phyloP scores from a whole-genome alignment of 2,797 vertebrate species.

The Lateolabrax maculatus region DNA sequence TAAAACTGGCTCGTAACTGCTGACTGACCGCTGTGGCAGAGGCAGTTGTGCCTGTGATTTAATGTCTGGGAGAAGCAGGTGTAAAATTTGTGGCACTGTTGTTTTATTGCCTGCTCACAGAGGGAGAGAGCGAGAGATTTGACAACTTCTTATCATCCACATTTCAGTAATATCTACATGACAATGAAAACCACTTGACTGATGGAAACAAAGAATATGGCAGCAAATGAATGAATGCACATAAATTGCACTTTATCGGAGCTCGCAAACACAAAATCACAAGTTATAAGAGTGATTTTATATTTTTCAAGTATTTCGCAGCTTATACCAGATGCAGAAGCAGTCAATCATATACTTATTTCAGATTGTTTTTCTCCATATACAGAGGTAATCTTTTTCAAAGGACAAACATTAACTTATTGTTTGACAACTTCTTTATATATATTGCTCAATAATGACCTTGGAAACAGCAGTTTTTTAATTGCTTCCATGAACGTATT shows the following conservation, averaged over 20 bases:
- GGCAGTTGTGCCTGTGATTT: conserved; percentile 16
- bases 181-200: conserved; percentile 17
- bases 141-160: background rate
- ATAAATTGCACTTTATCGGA: conserved; percentile 31
- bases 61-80: conserved; percentile 17
- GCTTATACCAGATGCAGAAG: background rate
- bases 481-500: background rate
- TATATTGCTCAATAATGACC: background rate
- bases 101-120: conserved; percentile 18
- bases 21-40: background rate
- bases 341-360: background rate
- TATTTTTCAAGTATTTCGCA: background rate
- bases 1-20: conserved; percentile 19
- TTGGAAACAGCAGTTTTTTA: background rate
- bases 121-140: background rate
- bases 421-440: background rate
- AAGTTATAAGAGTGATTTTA: background rate
- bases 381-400: conserved; percentile 16
- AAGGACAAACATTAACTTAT: background rate
- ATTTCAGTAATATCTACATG: conserved; percentile 1
- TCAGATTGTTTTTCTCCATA: background rate
- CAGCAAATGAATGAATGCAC: conserved; percentile 38
- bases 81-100: background rate
- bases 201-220: conserved; percentile 17
- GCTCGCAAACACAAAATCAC: background rate